phyloP scores from a whole-genome alignment of 2,113 vertebrate species.

The Myocastor coypus region DNA sequence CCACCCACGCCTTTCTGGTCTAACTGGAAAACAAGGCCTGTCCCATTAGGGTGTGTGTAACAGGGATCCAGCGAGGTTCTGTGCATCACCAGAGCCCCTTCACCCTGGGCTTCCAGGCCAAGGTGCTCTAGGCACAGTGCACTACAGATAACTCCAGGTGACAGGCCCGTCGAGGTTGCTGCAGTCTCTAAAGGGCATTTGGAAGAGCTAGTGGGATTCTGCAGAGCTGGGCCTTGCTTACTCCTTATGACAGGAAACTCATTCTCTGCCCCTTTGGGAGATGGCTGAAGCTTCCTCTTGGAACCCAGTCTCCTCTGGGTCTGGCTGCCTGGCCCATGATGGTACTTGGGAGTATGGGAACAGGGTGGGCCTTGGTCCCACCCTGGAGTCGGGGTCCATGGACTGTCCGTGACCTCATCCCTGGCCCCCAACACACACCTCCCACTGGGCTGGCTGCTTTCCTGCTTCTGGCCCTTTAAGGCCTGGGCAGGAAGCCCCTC shows the following conservation, averaged over 20 bases:
- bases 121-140: background rate
- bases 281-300: background rate
- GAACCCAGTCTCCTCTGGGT: background rate
- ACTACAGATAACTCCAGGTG: background rate
- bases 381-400: conserved; percentile 21
- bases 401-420: background rate
- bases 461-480: conserved; percentile 83
- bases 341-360: conserved; percentile 29
- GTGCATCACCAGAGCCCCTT: background rate
- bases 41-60: conserved; percentile 16
- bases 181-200: background rate
- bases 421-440: background rate
- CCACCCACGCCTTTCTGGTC: conserved; percentile 80
- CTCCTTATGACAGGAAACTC: conserved; percentile 26
- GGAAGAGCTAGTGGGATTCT: background rate
- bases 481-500: conserved; percentile 82
- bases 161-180: background rate
- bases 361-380: conserved; percentile 55
- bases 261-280: background rate
- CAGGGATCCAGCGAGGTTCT: background rate
- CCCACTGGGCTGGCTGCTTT: conserved; percentile 63
- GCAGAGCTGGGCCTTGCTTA: background rate
- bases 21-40: conserved; percentile 66
- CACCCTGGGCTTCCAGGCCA: background rate
- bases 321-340: conserved; percentile 25